These are phyloP conservation scores for Numida meleagris DNA, from an alignment of 2,113 vertebrate species.

Conservation along the genomic window DNA sequence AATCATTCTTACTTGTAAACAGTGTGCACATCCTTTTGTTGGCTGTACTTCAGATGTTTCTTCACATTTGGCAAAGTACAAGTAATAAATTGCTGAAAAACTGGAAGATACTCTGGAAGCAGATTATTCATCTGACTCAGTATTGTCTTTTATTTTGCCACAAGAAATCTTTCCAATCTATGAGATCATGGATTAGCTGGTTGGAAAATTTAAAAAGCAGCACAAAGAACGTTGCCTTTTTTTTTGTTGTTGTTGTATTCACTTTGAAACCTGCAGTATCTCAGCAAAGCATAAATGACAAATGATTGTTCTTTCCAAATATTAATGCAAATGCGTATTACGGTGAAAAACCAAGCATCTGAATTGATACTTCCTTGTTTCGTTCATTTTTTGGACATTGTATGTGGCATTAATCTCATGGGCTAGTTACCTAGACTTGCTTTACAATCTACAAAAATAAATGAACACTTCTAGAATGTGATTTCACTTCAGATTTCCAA, in stretches of 20 bases:
- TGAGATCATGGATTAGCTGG: slow-evolving; percentile 68
- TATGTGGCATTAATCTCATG: background rate
- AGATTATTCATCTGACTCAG: slow-evolving; percentile 66
- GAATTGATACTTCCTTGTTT: background rate
- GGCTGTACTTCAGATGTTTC: slow-evolving; percentile 55
- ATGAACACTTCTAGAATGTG: background rate
- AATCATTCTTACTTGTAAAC: background rate
- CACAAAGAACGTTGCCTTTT: background rate
- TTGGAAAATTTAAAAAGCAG: slow-evolving; percentile 39
- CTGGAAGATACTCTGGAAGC: slow-evolving; percentile 34
- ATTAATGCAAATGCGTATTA: background rate
- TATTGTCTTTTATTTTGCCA: slow-evolving; percentile 57
- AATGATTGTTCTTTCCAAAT: background rate
- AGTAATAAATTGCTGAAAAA: slow-evolving; percentile 49
- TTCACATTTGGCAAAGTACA: slow-evolving; percentile 56
- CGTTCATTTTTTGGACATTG: background rate
- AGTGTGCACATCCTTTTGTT: background rate
- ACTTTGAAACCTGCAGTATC: slow-evolving; percentile 20
- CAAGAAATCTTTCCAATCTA: slow-evolving; percentile 64
- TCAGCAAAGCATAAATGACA: slow-evolving; percentile 2
- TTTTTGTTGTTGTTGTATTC: background rate
- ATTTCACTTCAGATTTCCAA: background rate
- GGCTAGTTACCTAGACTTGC: background rate
- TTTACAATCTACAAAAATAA: background rate
- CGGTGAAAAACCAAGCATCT: background rate